Base-by-base conservation (phyloP, 2,113 vertebrate species). In the Cyprinodon brontotheroides region DNA sequence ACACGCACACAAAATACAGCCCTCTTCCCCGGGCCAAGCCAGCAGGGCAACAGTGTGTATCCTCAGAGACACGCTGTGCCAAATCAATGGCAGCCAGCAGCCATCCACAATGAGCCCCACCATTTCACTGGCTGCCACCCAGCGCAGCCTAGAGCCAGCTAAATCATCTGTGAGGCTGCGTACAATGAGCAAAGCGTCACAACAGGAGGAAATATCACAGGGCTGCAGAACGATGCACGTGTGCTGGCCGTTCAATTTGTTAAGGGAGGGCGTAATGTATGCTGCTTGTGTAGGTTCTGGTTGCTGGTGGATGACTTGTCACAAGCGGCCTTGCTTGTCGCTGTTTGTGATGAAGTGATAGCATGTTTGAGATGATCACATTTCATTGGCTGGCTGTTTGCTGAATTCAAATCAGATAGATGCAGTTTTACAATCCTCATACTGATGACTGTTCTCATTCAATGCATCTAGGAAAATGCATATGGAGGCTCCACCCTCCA, bases 41-140 rank as follows among this genome's bases (percentile, higher is more conserved):
- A 79, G 77, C 80, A 81, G 79, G 85, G 78, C 79, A 86, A 65
- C 82, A 84, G 85, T 85, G 87, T 84, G 79, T 73, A 82, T 88
- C 88, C 88, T 86, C 78, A 75, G 87, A 88, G 86, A 88, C 88
- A 86, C 65, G 84, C 87, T 86, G 90, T 86, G 88, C 87, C 88
- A 87, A 92, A 92, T 92, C 91, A 92, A 92, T 91, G 89, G 86
- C 86, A 88, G 86, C 88, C 90, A 90, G 86, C 86, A 89, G 86
- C 86, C 82, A 80, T 87, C 79, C 70, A 87, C 84, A 86, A 85
- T 82, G 80, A 89, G 75, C 72, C 74, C 87, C 89, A 89, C 90
- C 90, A 87, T 89, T 89, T 91, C 75, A 80, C 90, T 91, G 91
- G 89, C 87, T 83, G 84, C 81, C 79, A 67, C 83, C 87, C 89